phyloP scores from a whole-genome alignment of 2,113 vertebrate genomes.

The Vireo altiloquus region DNA sequence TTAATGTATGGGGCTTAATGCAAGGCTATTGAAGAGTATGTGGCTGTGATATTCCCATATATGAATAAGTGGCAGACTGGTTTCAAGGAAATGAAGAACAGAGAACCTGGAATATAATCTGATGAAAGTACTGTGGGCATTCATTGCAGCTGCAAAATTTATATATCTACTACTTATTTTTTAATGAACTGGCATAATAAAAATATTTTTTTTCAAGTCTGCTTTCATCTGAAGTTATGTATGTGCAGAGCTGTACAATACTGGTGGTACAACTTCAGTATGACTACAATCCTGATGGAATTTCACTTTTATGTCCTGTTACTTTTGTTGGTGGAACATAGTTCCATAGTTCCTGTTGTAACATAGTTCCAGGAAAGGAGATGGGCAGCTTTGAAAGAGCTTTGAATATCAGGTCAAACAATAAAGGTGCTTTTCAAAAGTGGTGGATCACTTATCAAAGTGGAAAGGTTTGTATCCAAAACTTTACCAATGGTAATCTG shows the following conservation, averaged over 20 bases:
- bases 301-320: not conserved
- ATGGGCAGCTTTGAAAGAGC: not conserved
- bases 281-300: accelerated
- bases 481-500: not conserved
- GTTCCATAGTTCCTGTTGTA: not conserved
- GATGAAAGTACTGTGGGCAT: not conserved
- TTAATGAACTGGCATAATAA: not conserved
- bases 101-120: not conserved
- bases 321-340: not conserved
- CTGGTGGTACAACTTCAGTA: not conserved
- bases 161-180: not conserved
- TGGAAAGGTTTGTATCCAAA: not conserved
- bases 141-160: not conserved
- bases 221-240: not conserved
- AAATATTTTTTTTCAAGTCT: not conserved
- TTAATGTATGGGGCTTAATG: not conserved
- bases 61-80: not conserved
- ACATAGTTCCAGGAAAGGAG: not conserved
- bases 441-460: not conserved
- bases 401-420: not conserved
- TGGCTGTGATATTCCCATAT: not conserved
- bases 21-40: not conserved
- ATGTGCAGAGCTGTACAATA: not conserved
- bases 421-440: not conserved
- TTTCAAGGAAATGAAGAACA: not conserved